Conservation (phyloP, 2,888 invertebrate species). For the Miltochrista miniata region DNA sequence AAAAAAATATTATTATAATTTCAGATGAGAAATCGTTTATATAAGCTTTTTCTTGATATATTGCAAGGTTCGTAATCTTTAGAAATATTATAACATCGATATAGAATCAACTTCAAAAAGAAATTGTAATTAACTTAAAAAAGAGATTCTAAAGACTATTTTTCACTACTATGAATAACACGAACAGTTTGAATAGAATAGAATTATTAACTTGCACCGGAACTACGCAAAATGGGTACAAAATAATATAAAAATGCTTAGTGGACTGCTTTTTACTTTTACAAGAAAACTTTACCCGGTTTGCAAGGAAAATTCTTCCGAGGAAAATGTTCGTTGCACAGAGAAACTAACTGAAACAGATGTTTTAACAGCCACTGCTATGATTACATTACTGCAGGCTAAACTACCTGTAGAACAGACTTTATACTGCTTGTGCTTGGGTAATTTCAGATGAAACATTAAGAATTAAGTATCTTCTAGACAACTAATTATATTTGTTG, state of each 20-base stretch:
- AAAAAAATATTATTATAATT: no score
- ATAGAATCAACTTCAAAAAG: no score
- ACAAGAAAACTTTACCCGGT: constrained; percentile 5
- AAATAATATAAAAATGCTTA: constrained; percentile 6
- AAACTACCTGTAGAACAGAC: not conserved
- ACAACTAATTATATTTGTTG: no score
- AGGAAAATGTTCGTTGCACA: not conserved
- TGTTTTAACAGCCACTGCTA: constrained; percentile 3
- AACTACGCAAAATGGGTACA: not conserved
- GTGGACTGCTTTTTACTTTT: constrained; percentile 2
- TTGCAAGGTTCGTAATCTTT: no score
- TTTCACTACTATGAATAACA: no score
- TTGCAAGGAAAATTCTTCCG: not conserved
- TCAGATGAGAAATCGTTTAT: no score
- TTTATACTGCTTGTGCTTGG: not conserved
- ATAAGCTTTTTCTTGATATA: no score
- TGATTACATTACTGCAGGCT: constrained; percentile 2
- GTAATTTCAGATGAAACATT: not conserved
- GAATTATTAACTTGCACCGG: not conserved
- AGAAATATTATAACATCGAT: no score
- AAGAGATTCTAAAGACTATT: no score
- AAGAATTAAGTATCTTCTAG: no score
- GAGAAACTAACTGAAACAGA: constrained; percentile 6
- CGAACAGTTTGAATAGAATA: not conserved
- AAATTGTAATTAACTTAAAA: no score